These are phyloP conservation scores for Bombus impatiens DNA, from an alignment of 1,140 invertebrate species.

Conservation along the genomic window DNA sequence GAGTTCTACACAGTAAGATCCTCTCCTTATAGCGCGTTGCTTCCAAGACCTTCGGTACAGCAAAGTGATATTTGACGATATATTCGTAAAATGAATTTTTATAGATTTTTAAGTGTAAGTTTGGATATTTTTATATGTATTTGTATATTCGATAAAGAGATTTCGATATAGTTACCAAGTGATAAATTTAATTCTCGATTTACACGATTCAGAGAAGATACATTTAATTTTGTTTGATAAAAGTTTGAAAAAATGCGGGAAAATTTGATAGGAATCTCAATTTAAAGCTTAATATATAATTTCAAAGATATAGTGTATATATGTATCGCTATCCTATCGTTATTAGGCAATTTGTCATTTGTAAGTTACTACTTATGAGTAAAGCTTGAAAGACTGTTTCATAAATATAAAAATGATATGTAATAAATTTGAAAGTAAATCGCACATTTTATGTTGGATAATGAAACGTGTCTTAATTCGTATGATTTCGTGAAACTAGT, in stretches of 20 bases:
- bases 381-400: constrained; percentile 12
- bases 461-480: neutral
- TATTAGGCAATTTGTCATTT: neutral
- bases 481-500: neutral
- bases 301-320: constrained; percentile 12
- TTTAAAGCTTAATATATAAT: constrained; percentile 4
- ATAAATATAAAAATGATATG: constrained; percentile 31
- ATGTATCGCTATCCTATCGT: neutral
- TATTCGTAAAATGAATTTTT: neutral
- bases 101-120: neutral
- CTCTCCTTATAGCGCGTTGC: constrained; percentile 27
- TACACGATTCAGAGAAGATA: neutral
- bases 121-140: constrained; percentile 1
- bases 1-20: constrained; percentile 48
- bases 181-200: constrained; percentile 1
- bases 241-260: neutral
- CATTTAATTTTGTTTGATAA: neutral
- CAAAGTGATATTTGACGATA: neutral
- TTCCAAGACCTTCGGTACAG: constrained; percentile 27
- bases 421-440: constrained; percentile 1
- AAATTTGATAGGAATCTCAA: neutral
- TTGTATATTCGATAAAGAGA: constrained; percentile 16
- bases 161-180: neutral
- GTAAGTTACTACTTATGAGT: constrained; percentile 16
- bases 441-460: neutral